Evolutionary conservation across 1,140 invertebrate genomes (phyloP), one percentile per base, ranked within the genome.

Genomic region (Manduca sexta): DNA sequence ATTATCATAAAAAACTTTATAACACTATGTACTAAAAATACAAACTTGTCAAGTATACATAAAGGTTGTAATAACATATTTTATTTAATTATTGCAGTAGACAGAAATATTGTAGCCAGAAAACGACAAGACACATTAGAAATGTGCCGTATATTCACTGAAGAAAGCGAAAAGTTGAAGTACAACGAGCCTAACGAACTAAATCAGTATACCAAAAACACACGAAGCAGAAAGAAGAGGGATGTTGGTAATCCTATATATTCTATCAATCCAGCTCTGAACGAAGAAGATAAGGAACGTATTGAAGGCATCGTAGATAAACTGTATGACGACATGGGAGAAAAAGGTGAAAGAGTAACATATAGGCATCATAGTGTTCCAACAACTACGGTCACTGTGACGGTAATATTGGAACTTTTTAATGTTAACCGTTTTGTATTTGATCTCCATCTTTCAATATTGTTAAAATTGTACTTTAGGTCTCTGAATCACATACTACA

Each of bases 91-190:
- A 49, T 57, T 63, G 41, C 34, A 81, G 81, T 73, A 7, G 71
- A 84, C 37, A 60, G 52, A 43, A 69, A 64, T 52, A 3, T 74
- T 1, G 73, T 84, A 10, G 59, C 67, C 41, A 73, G 52, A 52
- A 74, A 80, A 54, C 64, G 81, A 0, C 69, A 79, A 62, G 75
- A 84, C 30, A 82, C 70, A 0, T 49, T 74, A 12, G 78, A 84
- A 30, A 74, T 82, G 58, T 84, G 81, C 42, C 55, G 60, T 37
- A 60, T 82, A 31, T 84, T 82, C 37, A 71, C 64, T 4, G 63
- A 65, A 38, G 72, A 76, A 47, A 69, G 60, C 30, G 43, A 61
- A 29, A 63, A 45, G 15, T 10, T 53, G 18, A 34, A 50, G 3
- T 14, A 7, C 18, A 14, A 18, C 7, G 2, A 45, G 18, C 30